phyloP scores from a whole-genome alignment of 2,113 vertebrate species.

The Girardinichthys multiradiatus region DNA sequence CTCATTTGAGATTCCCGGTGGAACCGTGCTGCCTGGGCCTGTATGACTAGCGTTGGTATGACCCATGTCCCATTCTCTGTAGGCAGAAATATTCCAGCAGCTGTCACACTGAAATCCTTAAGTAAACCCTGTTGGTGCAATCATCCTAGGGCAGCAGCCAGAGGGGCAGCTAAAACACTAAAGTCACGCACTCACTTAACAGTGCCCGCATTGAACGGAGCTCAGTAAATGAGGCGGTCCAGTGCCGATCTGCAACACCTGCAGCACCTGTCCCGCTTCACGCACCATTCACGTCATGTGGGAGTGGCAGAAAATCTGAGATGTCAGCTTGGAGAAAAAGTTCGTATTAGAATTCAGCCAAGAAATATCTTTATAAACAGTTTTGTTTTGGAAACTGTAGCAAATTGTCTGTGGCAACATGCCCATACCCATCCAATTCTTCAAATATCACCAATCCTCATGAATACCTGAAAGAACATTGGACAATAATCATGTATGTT shows the following conservation, averaged over 20 bases:
- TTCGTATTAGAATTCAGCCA: conserved; percentile 29
- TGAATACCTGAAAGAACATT: background rate
- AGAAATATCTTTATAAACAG: conserved; percentile 44
- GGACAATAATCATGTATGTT: background rate
- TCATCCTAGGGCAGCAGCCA: conserved; percentile 52
- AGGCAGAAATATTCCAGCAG: conserved; percentile 69
- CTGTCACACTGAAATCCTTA: conserved; percentile 71
- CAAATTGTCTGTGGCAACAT: conserved; percentile 11
- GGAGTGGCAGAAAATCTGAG: conserved; percentile 28
- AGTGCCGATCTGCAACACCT: conserved; percentile 70
- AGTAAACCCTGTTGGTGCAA: conserved; percentile 75
- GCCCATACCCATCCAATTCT: conserved; percentile 12
- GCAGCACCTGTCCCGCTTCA: conserved; percentile 63
- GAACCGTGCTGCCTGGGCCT: conserved; percentile 50
- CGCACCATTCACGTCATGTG: conserved; percentile 26
- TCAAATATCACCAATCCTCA: conserved; percentile 10
- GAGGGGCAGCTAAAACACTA: conserved; percentile 53
- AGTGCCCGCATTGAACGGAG: conserved; percentile 65
- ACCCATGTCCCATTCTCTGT: conserved; percentile 69
- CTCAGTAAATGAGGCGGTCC: conserved; percentile 44
- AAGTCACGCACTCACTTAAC: conserved; percentile 69
- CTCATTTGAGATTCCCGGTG: conserved; percentile 50
- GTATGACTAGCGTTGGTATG: conserved; percentile 63
- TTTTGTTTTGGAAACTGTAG: conserved; percentile 21
- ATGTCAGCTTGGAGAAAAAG: conserved; percentile 19